Evolutionary conservation across 2,113 vertebrate species (phyloP).

Genomic region (Tichodroma muraria): DNA sequence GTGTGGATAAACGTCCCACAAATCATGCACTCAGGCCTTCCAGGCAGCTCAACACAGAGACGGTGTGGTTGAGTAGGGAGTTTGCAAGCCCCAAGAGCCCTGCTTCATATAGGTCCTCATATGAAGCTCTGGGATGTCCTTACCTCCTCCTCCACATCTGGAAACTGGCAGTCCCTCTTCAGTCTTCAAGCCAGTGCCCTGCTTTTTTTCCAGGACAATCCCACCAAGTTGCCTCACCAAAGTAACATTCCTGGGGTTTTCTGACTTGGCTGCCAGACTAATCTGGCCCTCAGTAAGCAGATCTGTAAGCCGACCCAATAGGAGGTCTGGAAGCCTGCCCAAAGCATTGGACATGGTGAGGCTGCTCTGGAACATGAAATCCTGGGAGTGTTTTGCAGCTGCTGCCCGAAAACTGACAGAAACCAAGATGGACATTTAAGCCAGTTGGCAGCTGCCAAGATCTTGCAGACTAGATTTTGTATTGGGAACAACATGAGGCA

Average conservation of each 20-base stretch:
- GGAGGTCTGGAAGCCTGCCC: conserved; percentile 20
- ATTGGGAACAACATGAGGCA: neutral
- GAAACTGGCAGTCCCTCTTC: neutral
- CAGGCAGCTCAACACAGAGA: neutral
- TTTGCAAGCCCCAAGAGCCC: neutral
- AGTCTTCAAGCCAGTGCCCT: neutral
- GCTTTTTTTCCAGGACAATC: neutral
- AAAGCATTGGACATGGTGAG: neutral
- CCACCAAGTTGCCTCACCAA: neutral
- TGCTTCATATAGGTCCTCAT: neutral
- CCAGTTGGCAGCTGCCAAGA: neutral
- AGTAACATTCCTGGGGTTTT: neutral
- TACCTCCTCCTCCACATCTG: neutral
- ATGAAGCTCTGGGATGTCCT: neutral
- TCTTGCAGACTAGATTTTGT: neutral
- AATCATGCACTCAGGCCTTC: neutral
- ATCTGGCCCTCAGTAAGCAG: neutral
- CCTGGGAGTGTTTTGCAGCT: conserved; percentile 1
- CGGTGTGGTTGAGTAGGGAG: neutral
- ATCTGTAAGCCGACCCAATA: neutral
- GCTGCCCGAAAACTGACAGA: neutral
- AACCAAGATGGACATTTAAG: neutral
- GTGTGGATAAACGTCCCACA: neutral
- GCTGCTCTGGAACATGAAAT: conserved; percentile 15
- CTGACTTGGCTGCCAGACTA: neutral